A percentile compares a stretch with the other conserved stretches of the same genome.
These are phyloP conservation scores for Zoanthus sociatus DNA, from an alignment of 92 coral and sea anemone genomes.

Conservation along the genomic window DNA sequence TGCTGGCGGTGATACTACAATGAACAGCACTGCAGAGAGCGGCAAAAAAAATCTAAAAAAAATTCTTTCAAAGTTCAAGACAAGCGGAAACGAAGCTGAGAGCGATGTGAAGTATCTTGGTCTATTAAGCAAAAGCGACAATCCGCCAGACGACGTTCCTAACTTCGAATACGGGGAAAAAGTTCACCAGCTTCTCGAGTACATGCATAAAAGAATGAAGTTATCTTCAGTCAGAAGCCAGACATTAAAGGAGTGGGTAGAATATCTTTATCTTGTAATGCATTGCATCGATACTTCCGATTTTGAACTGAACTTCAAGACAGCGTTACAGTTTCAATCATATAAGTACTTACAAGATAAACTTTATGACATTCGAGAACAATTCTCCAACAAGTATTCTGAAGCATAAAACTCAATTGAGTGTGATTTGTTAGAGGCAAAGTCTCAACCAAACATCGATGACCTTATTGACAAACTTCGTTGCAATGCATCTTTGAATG, in stretches of 20 bases:
- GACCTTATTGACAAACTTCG: constrained; percentile 1
- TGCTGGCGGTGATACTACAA: neutral
- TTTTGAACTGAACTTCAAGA: constrained; percentile 31
- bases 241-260: constrained; percentile 12
- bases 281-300: constrained; percentile 19
- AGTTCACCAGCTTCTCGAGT: constrained; percentile 17
- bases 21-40: neutral
- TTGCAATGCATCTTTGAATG: neutral
- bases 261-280: constrained; percentile 9
- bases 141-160: constrained; percentile 24
- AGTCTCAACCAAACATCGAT: neutral
- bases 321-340: constrained; percentile 11
- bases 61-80: constrained; percentile 15
- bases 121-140: constrained; percentile 14
- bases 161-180: constrained; percentile 29
- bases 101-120: constrained; percentile 30
- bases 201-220: constrained; percentile 14
- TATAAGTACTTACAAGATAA: constrained; percentile 1
- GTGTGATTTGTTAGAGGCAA: neutral
- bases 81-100: neutral
- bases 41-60: neutral
- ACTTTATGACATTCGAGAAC: neutral
- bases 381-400: constrained; percentile 12
- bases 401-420: neutral
- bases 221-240: constrained; percentile 4